phyloP scores from a whole-genome alignment of 1,140 invertebrate genomes.

The Drosophila repleta region DNA sequence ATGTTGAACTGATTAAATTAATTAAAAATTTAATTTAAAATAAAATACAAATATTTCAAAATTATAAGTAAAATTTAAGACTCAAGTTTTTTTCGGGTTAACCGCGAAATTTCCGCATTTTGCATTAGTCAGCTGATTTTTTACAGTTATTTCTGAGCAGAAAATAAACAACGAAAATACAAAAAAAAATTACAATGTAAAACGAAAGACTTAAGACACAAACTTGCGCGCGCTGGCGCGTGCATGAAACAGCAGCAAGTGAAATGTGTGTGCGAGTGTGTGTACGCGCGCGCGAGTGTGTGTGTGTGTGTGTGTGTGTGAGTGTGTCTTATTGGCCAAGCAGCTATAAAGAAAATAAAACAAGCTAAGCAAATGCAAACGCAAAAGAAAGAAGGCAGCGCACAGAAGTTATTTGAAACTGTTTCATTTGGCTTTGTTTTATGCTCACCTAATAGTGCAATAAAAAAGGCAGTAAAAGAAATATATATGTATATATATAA shows the following conservation, averaged over 20 bases:
- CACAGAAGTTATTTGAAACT: constrained; percentile 51
- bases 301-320: constrained; percentile 16
- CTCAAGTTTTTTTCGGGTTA: constrained; percentile 7
- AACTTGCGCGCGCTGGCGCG: constrained; percentile 58
- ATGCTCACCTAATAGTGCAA: constrained; percentile 36
- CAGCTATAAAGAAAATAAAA: constrained; percentile 21
- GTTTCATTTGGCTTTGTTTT: constrained; percentile 19
- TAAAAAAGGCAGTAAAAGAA: constrained; percentile 21
- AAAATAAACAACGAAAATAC: constrained; percentile 17
- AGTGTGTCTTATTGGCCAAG: constrained; percentile 8
- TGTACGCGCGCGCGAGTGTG: constrained; percentile 6
- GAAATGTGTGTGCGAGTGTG: constrained; percentile 19
- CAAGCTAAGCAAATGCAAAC: constrained; percentile 29
- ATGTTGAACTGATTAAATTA: not conserved
- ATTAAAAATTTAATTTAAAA: not conserved
- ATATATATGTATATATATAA: not conserved
- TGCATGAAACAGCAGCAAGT: constrained; percentile 58
- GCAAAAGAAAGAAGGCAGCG: constrained; percentile 34
- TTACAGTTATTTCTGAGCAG: constrained; percentile 5
- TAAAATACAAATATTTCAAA: not conserved
- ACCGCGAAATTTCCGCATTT: constrained; percentile 35
- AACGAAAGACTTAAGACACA: constrained; percentile 75
- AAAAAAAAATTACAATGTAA: constrained; percentile 18
- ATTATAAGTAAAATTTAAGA: not conserved
- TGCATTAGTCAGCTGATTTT: constrained; percentile 19